phyloP scores from a whole-genome alignment of 2,888 invertebrate species.

The Pristionchus exspectatus region DNA sequence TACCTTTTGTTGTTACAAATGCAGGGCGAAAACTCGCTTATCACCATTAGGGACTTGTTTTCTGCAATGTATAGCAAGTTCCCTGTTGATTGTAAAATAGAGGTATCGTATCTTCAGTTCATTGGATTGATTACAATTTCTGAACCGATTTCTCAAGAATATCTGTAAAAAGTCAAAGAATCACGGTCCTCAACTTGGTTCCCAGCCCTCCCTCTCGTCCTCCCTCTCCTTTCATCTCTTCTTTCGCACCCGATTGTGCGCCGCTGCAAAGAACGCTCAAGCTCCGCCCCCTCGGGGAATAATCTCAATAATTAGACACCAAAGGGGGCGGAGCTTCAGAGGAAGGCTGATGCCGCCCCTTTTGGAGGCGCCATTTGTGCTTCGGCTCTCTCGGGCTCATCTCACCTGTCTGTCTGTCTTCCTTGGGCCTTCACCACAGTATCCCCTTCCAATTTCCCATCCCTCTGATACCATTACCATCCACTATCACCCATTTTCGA shows the following conservation, averaged over 20 bases:
- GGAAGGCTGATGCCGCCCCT: background rate
- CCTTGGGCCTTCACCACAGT: background rate
- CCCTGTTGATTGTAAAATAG: too few relatives aligned
- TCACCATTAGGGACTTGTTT: too few relatives aligned
- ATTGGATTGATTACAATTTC: too few relatives aligned
- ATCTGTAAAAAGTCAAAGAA: background rate
- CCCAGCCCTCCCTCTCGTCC: background rate
- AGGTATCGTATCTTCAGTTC: too few relatives aligned
- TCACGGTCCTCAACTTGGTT: background rate
- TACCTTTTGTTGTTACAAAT: too few relatives aligned
- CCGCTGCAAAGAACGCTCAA: background rate
- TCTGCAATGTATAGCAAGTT: too few relatives aligned
- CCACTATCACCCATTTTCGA: too few relatives aligned
- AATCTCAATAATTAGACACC: conserved; percentile 44
- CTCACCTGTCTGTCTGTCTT: background rate
- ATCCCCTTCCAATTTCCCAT: background rate
- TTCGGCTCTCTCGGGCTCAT: background rate
- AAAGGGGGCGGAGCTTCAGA: background rate
- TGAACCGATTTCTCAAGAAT: too few relatives aligned
- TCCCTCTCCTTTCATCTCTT: conserved; percentile 6
- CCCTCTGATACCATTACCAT: background rate
- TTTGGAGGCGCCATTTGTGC: background rate
- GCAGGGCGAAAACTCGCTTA: too few relatives aligned
- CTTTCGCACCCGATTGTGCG: background rate
- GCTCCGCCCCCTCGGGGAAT: background rate